A percentile compares a stretch with the other conserved stretches of the same genome.
phyloP scores from a whole-genome alignment of 1,140 invertebrate species.

The Battus philenor region DNA sequence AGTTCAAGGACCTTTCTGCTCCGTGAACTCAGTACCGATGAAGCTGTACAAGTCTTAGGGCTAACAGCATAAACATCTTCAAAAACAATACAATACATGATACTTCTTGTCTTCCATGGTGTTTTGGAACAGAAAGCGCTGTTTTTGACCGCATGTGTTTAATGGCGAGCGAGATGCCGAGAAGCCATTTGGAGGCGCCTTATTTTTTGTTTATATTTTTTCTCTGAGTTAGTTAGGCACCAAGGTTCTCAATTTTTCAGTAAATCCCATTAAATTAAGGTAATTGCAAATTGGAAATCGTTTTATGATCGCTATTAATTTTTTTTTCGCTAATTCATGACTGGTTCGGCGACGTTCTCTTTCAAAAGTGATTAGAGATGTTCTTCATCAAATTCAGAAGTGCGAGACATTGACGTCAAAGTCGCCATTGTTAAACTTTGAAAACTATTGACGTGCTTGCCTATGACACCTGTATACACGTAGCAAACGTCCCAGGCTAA shows the following conservation, averaged over 20 bases:
- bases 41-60: too few relatives aligned
- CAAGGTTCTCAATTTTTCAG: too few relatives aligned
- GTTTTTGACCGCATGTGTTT: not conserved
- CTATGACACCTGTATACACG: not conserved
- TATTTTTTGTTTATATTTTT: not conserved
- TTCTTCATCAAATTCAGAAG: not conserved
- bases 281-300: not conserved
- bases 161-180: not conserved
- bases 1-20: too few relatives aligned
- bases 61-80: too few relatives aligned
- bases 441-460: not conserved
- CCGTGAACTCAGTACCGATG: too few relatives aligned
- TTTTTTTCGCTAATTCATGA: not conserved
- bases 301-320: not conserved
- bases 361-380: not conserved
- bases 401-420: not conserved
- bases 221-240: too few relatives aligned
- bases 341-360: not conserved
- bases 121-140: not conserved
- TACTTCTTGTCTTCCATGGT: too few relatives aligned
- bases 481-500: not conserved
- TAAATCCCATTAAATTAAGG: not conserved
- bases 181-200: not conserved
- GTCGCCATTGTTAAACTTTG: not conserved
- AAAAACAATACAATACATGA: too few relatives aligned